Base-by-base conservation (phyloP, 1,140 invertebrate genomes). In the Neotoxoptera formosana region DNA sequence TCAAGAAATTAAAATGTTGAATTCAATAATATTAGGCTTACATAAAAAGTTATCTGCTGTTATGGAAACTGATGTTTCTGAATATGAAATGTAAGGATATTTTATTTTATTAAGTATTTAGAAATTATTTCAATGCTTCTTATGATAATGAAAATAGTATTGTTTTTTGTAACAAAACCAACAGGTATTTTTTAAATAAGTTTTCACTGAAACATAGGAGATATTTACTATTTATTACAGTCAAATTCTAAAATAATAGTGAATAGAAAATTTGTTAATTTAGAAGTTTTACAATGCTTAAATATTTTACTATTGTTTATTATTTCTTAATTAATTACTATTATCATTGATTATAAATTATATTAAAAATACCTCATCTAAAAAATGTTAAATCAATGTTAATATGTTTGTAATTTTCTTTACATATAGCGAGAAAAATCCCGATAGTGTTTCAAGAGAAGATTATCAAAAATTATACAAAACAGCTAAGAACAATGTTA, bases 11-110 rank as follows among this genome's bases (percentile, higher is more conserved):
- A 93, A 86, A 45, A 86, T 93, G 81, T 45, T 93, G 34, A 93
- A 93, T 60, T 93, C 91, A 25, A 93, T 93, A 30, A 93, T 93
- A 93, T 56, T 93, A 23, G 48, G 81, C 11, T 84, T 93, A 86
- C 91, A 93, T 30, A 93, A 93, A 56, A 93, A 93, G 25, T 86
- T 93, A 30, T 93, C 91, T n/a, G 91, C 48, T n/a, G 91, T 93
- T 14, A 93, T 93, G 91, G 91, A 93, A 93, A 93, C 91, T 30
- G 91, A 93, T 93, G 36, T 93, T 53, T 86, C 81, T 45, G 91
- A 93, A 41, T 93, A 53, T 56, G 91, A 93, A 56, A 56, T 86
- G 91, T 93, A 86, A 86, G 76, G 34, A 92, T 81, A 34, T 30
- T 34, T 2, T 34, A 76, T 53, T 53, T 53, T 21, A 53, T 21